Conservation (phyloP, 2,113 vertebrate genomes). For the Corythornis cristatus region DNA sequence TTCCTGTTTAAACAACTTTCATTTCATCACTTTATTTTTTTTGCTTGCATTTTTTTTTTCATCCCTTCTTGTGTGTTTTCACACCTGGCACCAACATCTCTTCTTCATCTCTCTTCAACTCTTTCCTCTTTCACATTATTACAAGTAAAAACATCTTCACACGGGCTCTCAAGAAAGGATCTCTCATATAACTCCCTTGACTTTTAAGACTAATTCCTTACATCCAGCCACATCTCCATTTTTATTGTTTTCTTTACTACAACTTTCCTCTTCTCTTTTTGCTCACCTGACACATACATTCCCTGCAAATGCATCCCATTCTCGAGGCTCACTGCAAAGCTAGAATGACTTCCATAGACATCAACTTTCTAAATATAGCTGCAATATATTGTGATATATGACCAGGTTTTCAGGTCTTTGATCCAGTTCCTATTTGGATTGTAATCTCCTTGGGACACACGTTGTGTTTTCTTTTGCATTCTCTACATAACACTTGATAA, state of each 20-base stretch:
- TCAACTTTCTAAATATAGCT: background rate
- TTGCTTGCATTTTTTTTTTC: background rate
- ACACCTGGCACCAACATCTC: background rate
- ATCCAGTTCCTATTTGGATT: background rate
- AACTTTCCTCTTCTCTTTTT: background rate
- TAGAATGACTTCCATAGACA: background rate
- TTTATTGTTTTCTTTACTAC: background rate
- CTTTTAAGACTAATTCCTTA: background rate
- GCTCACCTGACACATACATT: background rate
- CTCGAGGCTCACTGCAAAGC: background rate
- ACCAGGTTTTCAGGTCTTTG: background rate
- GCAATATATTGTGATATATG: background rate
- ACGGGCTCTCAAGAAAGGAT: background rate
- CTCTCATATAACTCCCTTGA: background rate
- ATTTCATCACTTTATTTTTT: background rate
- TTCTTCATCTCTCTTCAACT: background rate
- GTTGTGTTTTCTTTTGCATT: background rate
- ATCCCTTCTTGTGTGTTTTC: background rate
- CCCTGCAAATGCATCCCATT: background rate
- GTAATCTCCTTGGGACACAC: background rate
- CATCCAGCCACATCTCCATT: background rate
- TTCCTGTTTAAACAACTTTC: background rate
- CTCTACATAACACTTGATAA: background rate
- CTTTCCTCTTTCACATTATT: background rate
- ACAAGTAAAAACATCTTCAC: background rate